phyloP scores from a whole-genome alignment of 2,113 vertebrate genomes.

The Malaclemys terrapin region DNA sequence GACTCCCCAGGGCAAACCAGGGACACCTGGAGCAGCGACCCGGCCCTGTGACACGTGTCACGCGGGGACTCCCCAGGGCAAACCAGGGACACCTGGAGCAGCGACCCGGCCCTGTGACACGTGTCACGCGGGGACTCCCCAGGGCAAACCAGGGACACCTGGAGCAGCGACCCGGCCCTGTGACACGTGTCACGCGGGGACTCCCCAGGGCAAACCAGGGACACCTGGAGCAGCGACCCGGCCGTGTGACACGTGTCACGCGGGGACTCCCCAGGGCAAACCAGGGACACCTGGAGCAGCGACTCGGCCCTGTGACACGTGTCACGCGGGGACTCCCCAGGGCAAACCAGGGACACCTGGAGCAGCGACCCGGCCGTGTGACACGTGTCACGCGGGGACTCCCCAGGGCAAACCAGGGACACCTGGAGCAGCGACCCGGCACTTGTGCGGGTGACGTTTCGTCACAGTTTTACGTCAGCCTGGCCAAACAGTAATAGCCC shows the following conservation, averaged over 20 bases:
- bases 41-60: background rate
- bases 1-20: background rate
- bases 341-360: background rate
- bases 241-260: background rate
- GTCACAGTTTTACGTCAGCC: background rate
- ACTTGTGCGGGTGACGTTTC: background rate
- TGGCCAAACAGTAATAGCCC: background rate
- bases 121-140: background rate
- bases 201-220: background rate
- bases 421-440: background rate
- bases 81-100: background rate
- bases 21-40: background rate
- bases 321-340: background rate
- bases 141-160: background rate
- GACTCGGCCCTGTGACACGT: background rate
- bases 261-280: background rate
- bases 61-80: background rate
- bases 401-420: background rate
- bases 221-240: background rate
- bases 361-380: background rate
- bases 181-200: background rate
- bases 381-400: background rate
- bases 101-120: background rate
- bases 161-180: background rate
- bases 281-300: background rate